Evolutionary conservation across 2,888 invertebrate species (phyloP).

Genomic region (Leptinotarsa tumamoca): DNA sequence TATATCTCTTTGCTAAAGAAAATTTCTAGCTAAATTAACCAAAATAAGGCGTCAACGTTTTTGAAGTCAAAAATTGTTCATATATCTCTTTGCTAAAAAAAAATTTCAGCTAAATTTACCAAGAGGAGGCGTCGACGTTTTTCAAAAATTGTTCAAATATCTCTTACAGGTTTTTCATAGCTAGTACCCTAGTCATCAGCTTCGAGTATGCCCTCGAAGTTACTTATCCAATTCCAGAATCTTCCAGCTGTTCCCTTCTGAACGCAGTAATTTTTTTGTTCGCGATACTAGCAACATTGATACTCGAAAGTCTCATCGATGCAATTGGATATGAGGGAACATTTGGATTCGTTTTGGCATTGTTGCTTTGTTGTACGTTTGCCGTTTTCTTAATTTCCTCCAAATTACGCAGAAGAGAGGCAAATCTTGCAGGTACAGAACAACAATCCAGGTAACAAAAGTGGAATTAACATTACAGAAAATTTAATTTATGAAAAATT

Average conservation of each 20-base stretch:
- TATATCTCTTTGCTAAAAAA: no score
- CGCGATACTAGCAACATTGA: conserved; percentile 52
- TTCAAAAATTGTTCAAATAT: neutral
- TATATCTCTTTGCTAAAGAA: no score
- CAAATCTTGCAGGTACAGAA: conserved; percentile 46
- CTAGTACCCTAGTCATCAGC: conserved; percentile 93
- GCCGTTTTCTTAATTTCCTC: conserved; percentile 48
- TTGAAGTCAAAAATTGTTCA: no score
- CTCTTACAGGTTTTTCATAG: conserved; percentile 90
- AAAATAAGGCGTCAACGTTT: no score
- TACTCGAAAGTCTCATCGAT: conserved; percentile 49
- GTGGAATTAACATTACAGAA: neutral
- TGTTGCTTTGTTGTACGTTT: conserved; percentile 41
- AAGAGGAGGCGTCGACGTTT: no score
- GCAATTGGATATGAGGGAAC: conserved; percentile 49
- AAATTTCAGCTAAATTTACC: no score
- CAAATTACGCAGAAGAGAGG: conserved; percentile 52
- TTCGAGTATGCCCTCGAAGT: conserved; percentile 96
- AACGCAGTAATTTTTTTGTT: conserved; percentile 75
- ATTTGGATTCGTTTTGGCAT: conserved; percentile 42
- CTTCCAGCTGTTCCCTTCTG: conserved; percentile 91
- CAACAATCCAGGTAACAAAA: neutral
- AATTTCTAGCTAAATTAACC: no score
- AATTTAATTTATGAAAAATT: no score
- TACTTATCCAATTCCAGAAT: conserved; percentile 95